phyloP scores from a whole-genome alignment of 2,797 vertebrate genomes.

The Trematomus bernacchii region DNA sequence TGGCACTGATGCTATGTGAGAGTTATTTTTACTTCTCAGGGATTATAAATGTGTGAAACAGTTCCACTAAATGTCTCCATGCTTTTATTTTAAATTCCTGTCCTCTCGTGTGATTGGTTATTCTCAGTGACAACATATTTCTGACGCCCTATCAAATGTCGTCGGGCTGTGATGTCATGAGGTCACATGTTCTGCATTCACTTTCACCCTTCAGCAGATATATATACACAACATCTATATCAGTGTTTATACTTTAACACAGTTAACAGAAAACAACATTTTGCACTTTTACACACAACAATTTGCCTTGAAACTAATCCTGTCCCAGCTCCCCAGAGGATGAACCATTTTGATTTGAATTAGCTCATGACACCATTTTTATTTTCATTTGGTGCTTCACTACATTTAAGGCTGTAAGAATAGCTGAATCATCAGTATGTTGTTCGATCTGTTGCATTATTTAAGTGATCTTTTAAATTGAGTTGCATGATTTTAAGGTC shows the following conservation, averaged over 20 bases:
- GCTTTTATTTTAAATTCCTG: slow-evolving; percentile 16
- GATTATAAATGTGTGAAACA: background rate
- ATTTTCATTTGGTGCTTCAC: background rate
- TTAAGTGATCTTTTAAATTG: too few relatives aligned
- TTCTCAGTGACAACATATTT: slow-evolving; percentile 36
- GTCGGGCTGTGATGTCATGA: slow-evolving; percentile 51
- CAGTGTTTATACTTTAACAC: slow-evolving; percentile 7
- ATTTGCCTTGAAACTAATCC: background rate
- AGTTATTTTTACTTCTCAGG: background rate
- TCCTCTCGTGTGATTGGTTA: slow-evolving; percentile 20
- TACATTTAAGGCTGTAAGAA: background rate
- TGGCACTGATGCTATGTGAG: background rate
- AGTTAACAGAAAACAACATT: background rate
- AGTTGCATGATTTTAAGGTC: background rate
- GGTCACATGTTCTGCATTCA: slow-evolving; percentile 58
- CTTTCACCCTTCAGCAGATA: slow-evolving; percentile 56
- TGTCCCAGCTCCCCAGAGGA: slow-evolving; percentile 6
- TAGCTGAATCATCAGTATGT: background rate
- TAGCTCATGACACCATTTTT: background rate
- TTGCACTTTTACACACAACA: background rate
- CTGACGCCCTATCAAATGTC: slow-evolving; percentile 35
- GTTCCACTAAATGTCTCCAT: background rate
- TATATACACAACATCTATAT: slow-evolving; percentile 11
- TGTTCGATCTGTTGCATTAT: background rate
- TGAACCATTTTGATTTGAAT: background rate